These are phyloP conservation scores for Hippasteria phrygiana DNA, from an alignment of 53 echinoderm and acorn worm genomes.

Conservation along the genomic window DNA sequence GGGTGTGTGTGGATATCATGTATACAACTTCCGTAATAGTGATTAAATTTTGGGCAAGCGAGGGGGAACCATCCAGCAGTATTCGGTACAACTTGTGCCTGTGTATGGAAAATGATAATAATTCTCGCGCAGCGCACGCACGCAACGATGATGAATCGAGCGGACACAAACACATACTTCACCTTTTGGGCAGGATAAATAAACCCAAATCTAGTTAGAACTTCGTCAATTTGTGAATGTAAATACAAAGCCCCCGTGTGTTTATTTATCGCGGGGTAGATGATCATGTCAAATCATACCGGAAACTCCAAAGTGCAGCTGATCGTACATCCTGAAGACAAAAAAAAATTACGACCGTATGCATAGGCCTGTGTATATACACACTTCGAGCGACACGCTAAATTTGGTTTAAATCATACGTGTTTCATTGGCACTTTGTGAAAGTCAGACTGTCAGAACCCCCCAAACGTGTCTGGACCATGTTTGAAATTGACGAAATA, in stretches of 20 bases:
- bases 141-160: conserved; percentile 40
- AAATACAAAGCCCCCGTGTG: conserved; percentile 52
- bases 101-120: conserved; percentile 32
- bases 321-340: conserved; percentile 21
- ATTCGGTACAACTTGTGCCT: conserved; percentile 12
- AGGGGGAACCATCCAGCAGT: neutral
- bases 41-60: conserved; percentile 50
- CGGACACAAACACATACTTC: conserved; percentile 66
- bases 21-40: conserved; percentile 61
- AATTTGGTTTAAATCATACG: neutral
- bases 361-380: neutral
- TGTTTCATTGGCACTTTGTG: neutral
- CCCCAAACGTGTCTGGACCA: neutral
- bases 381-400: conserved; percentile 8
- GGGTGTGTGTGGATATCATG: conserved; percentile 37
- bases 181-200: conserved; percentile 57
- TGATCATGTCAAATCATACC: conserved; percentile 61
- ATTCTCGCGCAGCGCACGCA: neutral
- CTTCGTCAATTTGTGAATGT: conserved; percentile 70
- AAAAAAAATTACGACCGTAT: neutral
- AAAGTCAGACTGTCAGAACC: too few relatives aligned
- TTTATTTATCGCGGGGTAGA: conserved; percentile 64
- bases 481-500: conserved; percentile 61
- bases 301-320: conserved; percentile 43
- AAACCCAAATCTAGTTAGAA: conserved; percentile 67